phyloP scores from a whole-genome alignment of 2,888 invertebrate genomes.

The Microctonus brassicae region DNA sequence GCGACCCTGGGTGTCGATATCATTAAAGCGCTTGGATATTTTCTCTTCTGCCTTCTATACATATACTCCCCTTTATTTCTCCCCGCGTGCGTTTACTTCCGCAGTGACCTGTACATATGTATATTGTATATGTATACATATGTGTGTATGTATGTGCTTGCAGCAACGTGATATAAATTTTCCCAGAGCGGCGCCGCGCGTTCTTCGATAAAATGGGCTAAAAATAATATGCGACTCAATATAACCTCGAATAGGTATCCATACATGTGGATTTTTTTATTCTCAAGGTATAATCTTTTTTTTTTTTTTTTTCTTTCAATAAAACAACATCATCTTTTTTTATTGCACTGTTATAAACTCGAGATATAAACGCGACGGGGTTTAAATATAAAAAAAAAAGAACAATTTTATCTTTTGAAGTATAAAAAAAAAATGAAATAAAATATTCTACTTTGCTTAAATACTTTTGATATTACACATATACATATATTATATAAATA shows the following conservation, averaged over 20 bases:
- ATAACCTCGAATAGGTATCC: constrained; percentile 13
- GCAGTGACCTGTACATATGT: not conserved
- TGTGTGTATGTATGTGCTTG: not conserved
- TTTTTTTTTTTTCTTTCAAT: constrained; percentile 6
- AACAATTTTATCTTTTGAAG: not conserved
- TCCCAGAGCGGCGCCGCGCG: constrained; percentile 11
- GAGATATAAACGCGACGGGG: too few species aligned
- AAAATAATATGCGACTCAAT: constrained; percentile 39
- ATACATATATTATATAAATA: too few species aligned
- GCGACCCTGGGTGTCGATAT: constrained; percentile 34
- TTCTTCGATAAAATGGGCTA: constrained; percentile 31
- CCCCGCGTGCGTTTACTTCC: constrained; percentile 19
- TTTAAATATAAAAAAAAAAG: not conserved
- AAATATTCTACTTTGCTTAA: not conserved
- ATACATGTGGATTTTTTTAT: constrained; percentile 8
- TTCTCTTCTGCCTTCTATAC: not conserved
- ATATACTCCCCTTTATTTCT: not conserved
- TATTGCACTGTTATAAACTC: not conserved
- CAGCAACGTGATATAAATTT: not conserved
- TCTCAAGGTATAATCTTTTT: constrained; percentile 18
- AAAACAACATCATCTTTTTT: not conserved
- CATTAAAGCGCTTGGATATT: constrained; percentile 35
- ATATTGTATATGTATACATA: not conserved
- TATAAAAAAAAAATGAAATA: not conserved
- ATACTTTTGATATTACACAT: too few species aligned